A percentile compares a stretch with the other conserved stretches of the same genome.
phyloP scores from a whole-genome alignment of 1,140 invertebrate genomes.

The Coenobita brevimanus region DNA sequence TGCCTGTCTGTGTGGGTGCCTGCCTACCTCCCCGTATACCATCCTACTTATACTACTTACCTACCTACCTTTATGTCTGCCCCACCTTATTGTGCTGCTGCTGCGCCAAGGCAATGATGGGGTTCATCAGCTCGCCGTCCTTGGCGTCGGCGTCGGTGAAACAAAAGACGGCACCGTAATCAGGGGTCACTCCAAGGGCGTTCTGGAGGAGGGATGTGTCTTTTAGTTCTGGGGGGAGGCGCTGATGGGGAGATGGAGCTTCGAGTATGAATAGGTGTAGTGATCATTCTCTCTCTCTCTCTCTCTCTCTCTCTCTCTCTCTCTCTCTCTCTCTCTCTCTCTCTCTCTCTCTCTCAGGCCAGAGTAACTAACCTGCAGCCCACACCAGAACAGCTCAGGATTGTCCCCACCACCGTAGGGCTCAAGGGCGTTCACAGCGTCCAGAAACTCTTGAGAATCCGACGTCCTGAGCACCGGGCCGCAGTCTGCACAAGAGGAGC shows the following conservation, averaged over 20 bases:
- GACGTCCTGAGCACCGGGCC: slow-evolving; percentile 34
- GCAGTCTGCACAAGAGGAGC: neutral
- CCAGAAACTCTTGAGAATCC: slow-evolving; percentile 25
- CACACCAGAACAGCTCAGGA: slow-evolving; percentile 40
- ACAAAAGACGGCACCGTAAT: slow-evolving; percentile 41
- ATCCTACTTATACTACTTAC: no score
- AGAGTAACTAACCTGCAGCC: no score
- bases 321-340: neutral
- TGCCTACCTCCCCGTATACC: no score
- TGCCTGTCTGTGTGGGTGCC: no score
- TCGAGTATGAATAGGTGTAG: neutral
- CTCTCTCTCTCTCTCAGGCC: neutral
- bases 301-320: neutral
- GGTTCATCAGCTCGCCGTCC: slow-evolving; percentile 33
- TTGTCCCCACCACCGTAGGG: slow-evolving; percentile 19
- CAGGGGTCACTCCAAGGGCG: slow-evolving; percentile 21
- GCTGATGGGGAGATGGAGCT: no score
- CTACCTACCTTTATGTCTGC: no score
- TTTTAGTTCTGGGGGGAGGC: no score
- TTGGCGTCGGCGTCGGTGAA: slow-evolving; percentile 43
- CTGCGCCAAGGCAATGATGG: slow-evolving; percentile 22
- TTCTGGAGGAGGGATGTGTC: neutral
- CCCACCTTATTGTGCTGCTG: slow-evolving; percentile 30
- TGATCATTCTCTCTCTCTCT: neutral
- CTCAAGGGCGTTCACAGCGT: neutral